These are phyloP conservation scores for Drosophila limbata DNA, from an alignment of 2,888 invertebrate genomes.

Conservation along the genomic window DNA sequence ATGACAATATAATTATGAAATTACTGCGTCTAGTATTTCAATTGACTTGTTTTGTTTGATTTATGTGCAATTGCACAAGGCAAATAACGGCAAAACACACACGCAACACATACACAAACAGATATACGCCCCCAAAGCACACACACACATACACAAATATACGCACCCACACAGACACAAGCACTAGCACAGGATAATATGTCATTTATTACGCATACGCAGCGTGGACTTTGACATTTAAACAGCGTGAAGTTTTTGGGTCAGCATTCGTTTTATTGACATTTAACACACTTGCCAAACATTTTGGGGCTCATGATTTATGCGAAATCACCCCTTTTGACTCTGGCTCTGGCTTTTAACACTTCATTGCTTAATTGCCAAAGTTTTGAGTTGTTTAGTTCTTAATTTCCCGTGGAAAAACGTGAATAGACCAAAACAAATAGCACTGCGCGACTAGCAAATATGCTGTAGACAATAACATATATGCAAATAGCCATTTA, in stretches of 20 bases:
- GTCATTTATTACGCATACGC: slow-evolving; percentile 75
- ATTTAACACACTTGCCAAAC: slow-evolving; percentile 67
- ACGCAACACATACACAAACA: not conserved
- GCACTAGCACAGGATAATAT: slow-evolving; percentile 43
- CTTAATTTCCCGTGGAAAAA: slow-evolving; percentile 24
- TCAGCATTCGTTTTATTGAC: slow-evolving; percentile 65
- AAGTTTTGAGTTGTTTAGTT: slow-evolving; percentile 40
- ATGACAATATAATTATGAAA: slow-evolving; percentile 69
- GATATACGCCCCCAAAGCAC: slow-evolving; percentile 5
- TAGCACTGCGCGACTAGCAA: slow-evolving; percentile 5
- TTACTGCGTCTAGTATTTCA: slow-evolving; percentile 72
- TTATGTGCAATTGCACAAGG: slow-evolving; percentile 75
- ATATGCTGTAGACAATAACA: slow-evolving; percentile 9
- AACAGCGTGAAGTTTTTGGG: slow-evolving; percentile 61
- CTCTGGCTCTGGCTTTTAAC: slow-evolving; percentile 18
- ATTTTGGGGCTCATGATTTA: slow-evolving; percentile 37
- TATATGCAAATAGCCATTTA: too few relatives aligned
- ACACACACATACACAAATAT: slow-evolving; percentile 3
- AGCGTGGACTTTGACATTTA: slow-evolving; percentile 67
- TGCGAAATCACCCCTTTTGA: slow-evolving; percentile 10
- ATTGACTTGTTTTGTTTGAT: slow-evolving; percentile 76
- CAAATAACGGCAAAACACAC: slow-evolving; percentile 42
- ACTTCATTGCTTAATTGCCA: slow-evolving; percentile 53
- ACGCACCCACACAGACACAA: slow-evolving; percentile 1
- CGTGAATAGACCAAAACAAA: not conserved